Conservation (phyloP, 2,113 vertebrate genomes). For the Aythya baeri region DNA sequence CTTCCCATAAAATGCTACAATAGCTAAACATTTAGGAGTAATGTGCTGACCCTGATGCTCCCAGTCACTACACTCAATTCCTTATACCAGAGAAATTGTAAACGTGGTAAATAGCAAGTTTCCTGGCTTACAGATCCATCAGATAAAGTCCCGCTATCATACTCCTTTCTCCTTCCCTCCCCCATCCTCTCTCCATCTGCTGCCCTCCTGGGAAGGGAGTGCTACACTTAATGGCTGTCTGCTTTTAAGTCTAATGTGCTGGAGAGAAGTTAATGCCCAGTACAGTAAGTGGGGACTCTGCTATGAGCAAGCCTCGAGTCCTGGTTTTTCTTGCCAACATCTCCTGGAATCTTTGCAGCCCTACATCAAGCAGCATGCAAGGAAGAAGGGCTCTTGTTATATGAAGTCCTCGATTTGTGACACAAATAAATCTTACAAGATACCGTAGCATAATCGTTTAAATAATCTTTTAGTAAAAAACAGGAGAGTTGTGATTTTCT, state of each 20-base stretch:
- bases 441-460: background rate
- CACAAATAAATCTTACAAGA: background rate
- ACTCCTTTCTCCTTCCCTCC: background rate
- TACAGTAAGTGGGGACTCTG: background rate
- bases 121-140: constrained; percentile 19
- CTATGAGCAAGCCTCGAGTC: background rate
- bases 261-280: constrained; percentile 33
- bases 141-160: background rate
- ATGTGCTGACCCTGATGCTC: constrained; percentile 42
- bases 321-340: background rate
- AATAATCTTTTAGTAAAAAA: constrained; percentile 14
- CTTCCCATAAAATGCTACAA: constrained; percentile 43
- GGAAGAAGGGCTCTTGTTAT: background rate
- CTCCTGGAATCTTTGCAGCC: background rate
- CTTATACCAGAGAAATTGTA: constrained; percentile 31
- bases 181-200: constrained; percentile 19
- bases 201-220: constrained; percentile 45
- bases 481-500: background rate
- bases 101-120: constrained; percentile 51
- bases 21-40: constrained; percentile 52
- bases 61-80: constrained; percentile 34
- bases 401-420: background rate
- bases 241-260: constrained; percentile 45
- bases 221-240: constrained; percentile 25
- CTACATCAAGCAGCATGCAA: background rate